These are phyloP conservation scores for Thripadectes ignobilis DNA, from an alignment of 2,797 vertebrate genomes.

Conservation along the genomic window DNA sequence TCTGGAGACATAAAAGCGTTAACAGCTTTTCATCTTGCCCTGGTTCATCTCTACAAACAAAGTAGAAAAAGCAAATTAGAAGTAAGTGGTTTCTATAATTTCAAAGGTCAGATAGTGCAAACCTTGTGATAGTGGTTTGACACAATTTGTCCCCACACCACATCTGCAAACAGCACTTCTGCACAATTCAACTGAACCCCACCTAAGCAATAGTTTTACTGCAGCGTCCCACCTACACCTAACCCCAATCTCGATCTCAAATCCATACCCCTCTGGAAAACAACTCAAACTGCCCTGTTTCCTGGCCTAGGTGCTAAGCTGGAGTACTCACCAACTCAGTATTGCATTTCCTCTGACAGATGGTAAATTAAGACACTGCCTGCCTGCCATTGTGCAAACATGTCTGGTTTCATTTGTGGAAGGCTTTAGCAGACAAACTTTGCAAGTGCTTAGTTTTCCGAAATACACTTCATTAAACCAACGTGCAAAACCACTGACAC, in stretches of 20 bases:
- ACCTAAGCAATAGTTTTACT: neutral
- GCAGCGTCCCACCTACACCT: neutral
- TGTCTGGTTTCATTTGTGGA: neutral
- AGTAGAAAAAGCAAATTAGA: neutral
- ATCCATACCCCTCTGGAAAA: neutral
- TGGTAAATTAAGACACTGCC: neutral
- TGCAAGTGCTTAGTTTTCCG: neutral
- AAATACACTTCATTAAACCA: neutral
- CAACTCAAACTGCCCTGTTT: neutral
- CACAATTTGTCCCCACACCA: neutral
- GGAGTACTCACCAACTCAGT: neutral
- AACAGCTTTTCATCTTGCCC: neutral
- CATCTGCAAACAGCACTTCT: neutral
- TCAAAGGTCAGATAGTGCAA: neutral
- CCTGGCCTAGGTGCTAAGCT: neutral
- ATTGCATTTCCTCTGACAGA: neutral
- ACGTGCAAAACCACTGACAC: neutral
- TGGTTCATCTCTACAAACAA: neutral
- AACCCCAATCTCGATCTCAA: neutral
- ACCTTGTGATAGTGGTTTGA: neutral
- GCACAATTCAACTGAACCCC: neutral
- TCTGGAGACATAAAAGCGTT: neutral
- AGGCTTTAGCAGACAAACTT: neutral
- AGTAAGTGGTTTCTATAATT: neutral
- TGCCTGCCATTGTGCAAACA: neutral